Evolutionary conservation across 2,888 invertebrate species (phyloP).

Genomic region (Cosmia trapezina): DNA sequence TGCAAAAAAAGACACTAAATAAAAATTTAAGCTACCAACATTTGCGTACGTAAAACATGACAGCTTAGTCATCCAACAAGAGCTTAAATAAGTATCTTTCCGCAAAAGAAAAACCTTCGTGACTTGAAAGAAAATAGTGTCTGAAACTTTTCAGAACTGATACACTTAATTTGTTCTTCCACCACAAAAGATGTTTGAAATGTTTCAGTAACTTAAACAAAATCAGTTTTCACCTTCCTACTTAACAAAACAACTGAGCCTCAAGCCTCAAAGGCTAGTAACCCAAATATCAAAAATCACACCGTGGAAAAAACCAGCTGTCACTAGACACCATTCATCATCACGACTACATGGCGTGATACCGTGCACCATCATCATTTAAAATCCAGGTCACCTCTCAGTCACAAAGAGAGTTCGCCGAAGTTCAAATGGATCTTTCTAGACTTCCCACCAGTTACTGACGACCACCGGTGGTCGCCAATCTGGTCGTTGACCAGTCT

Average conservation of each 20-base stretch:
- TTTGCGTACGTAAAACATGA: background rate
- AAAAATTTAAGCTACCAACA: background rate
- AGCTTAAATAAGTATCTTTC: background rate
- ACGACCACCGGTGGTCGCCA: slow-evolving; percentile 32
- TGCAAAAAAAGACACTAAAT: background rate
- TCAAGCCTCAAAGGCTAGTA: background rate
- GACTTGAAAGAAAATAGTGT: background rate
- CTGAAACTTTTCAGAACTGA: background rate
- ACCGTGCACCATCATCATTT: slow-evolving; percentile 24
- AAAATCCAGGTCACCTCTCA: slow-evolving; percentile 35
- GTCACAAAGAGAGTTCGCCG: slow-evolving; percentile 47
- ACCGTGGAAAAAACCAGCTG: slow-evolving; percentile 23
- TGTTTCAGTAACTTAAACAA: background rate
- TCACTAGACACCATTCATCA: slow-evolving; percentile 23
- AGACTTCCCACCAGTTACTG: slow-evolving; percentile 26
- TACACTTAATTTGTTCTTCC: background rate
- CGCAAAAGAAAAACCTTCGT: background rate
- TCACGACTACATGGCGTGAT: slow-evolving; percentile 19
- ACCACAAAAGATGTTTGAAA: background rate
- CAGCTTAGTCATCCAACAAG: too few relatives aligned
- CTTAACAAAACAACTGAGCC: background rate
- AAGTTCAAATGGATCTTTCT: slow-evolving; percentile 56
- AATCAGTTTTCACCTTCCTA: background rate
- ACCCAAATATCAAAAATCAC: background rate
- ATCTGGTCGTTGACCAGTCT: slow-evolving; percentile 59